Percentiles rank a stretch among this genome's conserved stretches.
Conservation (phyloP, 92 coral and sea anemone species). For the Parazoanthus swiftii region DNA sequence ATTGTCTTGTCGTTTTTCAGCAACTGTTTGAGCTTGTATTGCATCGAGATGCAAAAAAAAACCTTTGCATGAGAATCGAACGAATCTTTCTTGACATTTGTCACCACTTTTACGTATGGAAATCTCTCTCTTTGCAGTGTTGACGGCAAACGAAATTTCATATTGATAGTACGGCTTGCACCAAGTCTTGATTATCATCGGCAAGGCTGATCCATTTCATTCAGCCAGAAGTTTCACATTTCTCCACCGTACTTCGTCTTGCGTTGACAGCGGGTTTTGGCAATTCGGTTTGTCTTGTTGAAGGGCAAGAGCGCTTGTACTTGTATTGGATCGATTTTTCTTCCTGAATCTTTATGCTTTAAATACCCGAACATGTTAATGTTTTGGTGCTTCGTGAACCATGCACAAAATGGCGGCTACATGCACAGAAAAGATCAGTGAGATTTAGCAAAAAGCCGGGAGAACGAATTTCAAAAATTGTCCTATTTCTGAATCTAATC, state of each 20-base stretch:
- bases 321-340: neutral
- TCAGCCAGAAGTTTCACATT: neutral
- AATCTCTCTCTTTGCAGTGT: neutral
- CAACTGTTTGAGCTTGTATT: too few relatives aligned
- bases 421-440: neutral
- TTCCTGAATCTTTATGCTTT: conserved; percentile 14
- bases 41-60: too few relatives aligned
- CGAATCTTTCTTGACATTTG: too few relatives aligned
- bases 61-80: too few relatives aligned
- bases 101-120: too few relatives aligned
- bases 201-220: conserved; percentile 2
- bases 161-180: neutral
- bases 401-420: neutral
- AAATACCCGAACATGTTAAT: neutral
- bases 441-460: too few relatives aligned
- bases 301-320: conserved; percentile 2
- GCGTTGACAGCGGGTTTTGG: neutral
- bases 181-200: conserved; percentile 13
- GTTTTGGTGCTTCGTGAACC: conserved; percentile 5
- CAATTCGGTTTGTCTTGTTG: conserved; percentile 9
- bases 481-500: too few relatives aligned
- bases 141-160: neutral
- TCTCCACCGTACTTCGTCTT: conserved; percentile 11
- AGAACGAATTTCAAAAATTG: too few relatives aligned
- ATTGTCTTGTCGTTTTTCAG: too few relatives aligned